These are phyloP conservation scores for Motacilla tschutschensis DNA, from an alignment of 2,113 vertebrate species.

Conservation along the genomic window DNA sequence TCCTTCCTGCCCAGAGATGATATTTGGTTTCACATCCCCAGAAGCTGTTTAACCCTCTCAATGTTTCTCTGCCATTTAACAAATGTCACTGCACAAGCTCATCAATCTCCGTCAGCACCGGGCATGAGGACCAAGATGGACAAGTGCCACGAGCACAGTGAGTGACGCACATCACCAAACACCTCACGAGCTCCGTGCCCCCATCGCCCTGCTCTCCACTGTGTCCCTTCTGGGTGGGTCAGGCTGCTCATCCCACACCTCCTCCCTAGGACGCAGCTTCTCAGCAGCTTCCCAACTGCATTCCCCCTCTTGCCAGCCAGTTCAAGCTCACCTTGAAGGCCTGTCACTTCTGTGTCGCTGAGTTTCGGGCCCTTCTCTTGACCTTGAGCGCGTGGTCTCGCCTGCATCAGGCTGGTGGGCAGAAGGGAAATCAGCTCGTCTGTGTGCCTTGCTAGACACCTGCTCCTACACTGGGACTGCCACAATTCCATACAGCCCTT, in stretches of 20 bases:
- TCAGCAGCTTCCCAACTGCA: not conserved
- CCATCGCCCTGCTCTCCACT: not conserved
- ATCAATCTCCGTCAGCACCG: not conserved
- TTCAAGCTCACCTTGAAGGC: conserved; percentile 76
- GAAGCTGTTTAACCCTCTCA: conserved; percentile 8
- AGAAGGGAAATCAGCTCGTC: not conserved
- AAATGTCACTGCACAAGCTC: conserved; percentile 48
- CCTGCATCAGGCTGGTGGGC: conserved; percentile 20
- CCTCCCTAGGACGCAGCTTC: not conserved
- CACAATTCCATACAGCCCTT: not conserved
- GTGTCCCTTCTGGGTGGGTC: not conserved
- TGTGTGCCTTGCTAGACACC: not conserved
- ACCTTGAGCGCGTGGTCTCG: conserved; percentile 74
- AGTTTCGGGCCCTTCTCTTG: conserved; percentile 79
- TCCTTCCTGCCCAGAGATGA: not conserved
- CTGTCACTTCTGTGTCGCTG: conserved; percentile 80
- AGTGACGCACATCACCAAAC: not conserved
- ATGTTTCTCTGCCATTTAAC: conserved; percentile 6
- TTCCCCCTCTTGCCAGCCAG: not conserved
- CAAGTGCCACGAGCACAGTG: not conserved
- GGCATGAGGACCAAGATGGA: not conserved
- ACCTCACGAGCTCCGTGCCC: not conserved
- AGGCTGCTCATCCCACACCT: not conserved
- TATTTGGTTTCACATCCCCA: conserved; percentile 15
- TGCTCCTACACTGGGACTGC: not conserved